These are phyloP conservation scores for Diploscapter pachys DNA, from an alignment of 1,140 invertebrate genomes.

Conservation along the genomic window DNA sequence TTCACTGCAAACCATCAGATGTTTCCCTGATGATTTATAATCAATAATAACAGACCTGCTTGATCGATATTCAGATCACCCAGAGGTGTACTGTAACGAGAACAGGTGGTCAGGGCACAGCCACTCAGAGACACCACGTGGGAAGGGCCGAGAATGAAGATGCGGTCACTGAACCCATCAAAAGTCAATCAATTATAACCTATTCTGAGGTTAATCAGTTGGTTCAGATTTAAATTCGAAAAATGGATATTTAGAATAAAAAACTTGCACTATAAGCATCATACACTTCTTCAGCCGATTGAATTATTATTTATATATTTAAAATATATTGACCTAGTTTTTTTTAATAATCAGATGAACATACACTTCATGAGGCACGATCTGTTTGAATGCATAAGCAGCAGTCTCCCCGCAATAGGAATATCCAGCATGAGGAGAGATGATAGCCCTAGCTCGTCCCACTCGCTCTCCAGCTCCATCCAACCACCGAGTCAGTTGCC, in stretches of 20 bases:
- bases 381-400: conserved; percentile 90
- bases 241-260: not conserved
- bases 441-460: conserved; percentile 89
- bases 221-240: conserved; percentile 2
- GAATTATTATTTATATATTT: conserved; percentile 11
- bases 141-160: conserved; percentile 95
- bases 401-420: conserved; percentile 92
- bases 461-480: conserved; percentile 73
- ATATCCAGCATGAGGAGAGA: conserved; percentile 95
- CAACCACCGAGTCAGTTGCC: conserved; percentile 84
- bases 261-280: not conserved
- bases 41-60: conserved; percentile 64
- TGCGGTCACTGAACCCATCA: conserved; percentile 67
- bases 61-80: conserved; percentile 89
- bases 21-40: conserved; percentile 5
- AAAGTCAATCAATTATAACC: not conserved
- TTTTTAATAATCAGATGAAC: conserved; percentile 59
- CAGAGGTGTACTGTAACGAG: conserved; percentile 86
- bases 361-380: conserved; percentile 86
- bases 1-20: conserved; percentile 60
- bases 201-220: not conserved
- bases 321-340: conserved; percentile 1
- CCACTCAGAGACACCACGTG: conserved; percentile 87
- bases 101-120: conserved; percentile 85
- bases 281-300: not conserved